phyloP scores from a whole-genome alignment of 2,888 invertebrate species.

The Epirrhoe alternata region DNA sequence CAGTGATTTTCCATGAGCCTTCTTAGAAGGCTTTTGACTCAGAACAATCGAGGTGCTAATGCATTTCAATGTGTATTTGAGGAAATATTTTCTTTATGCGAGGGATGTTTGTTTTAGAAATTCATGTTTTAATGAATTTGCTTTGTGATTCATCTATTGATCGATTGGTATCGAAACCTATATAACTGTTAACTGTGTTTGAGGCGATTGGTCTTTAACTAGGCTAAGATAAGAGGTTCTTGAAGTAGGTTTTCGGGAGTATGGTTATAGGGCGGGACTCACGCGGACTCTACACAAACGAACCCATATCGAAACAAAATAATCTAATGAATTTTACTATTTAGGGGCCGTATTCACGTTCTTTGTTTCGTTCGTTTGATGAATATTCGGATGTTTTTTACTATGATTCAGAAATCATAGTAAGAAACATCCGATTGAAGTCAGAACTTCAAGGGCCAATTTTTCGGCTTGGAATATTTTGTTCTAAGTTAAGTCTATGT shows the following conservation, averaged over 20 bases:
- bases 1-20: slow-evolving; percentile 4
- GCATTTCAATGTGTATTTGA: slow-evolving; percentile 42
- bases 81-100: slow-evolving; percentile 13
- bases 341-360: no score
- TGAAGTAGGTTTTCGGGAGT: not conserved
- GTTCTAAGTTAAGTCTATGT: no score
- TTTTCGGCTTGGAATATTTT: no score
- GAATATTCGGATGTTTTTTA: no score
- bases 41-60: slow-evolving; percentile 55
- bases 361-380: no score
- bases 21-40: slow-evolving; percentile 1
- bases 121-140: slow-evolving; percentile 1
- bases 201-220: not conserved
- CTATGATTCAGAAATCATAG: no score
- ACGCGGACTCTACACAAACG: no score
- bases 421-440: no score
- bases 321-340: no score
- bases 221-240: not conserved
- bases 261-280: no score
- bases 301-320: no score
- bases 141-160: slow-evolving; percentile 8
- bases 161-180: not conserved
- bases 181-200: not conserved
- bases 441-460: no score
- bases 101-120: slow-evolving; percentile 3